Evolutionary conservation across 2,888 invertebrate species (phyloP), one percentile per base, ranked within the genome.

Genomic region (Gibbula magus): DNA sequence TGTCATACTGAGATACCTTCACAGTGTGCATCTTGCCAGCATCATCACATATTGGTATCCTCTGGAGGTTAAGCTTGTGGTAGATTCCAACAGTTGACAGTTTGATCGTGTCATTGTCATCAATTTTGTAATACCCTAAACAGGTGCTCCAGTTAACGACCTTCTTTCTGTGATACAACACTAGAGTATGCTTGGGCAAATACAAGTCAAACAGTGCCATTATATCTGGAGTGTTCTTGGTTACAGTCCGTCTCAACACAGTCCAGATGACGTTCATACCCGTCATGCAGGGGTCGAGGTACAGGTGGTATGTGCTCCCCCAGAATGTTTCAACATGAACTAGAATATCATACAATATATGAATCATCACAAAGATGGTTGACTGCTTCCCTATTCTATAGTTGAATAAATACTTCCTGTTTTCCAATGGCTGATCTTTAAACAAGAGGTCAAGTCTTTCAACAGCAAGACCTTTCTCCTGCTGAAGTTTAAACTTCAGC

Each of bases 241-340:
- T 89, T 76, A 90, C 88, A 16, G 88, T 86, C 20, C 90, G 81
- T 2, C 86, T 82, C 53, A 90, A 86, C 32, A 89, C 81, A 5
- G 81, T 84, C 78, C 86, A 86, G 35, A 90, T 86, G 35, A 89
- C 83, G 32, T 87, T 86, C 75, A 85, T 86, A 1, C 87, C 87
- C 20, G 88, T 89, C 75, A 87, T 88, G 66, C 89, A 89, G 10
- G 88, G 84, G 67, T 89, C 90, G 2, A 89, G 86, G 75, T 88
- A 89, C 18, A 91, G 80, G 39, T 87, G 81, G 76, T 91, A 91
- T 0, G 84, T 85, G 54, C 82, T 87, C n/a, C 89, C 90, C 91
- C 91, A 91, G 85, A 91, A 91, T 29, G 90, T 90, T 70, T 89
- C 86, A 13, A 91, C 85, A 74, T 88, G 86, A 16, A 88, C 78